Evolutionary conservation across 2,888 invertebrate genomes (phyloP).

Genomic region (Macrosiphum euphorbiae): DNA sequence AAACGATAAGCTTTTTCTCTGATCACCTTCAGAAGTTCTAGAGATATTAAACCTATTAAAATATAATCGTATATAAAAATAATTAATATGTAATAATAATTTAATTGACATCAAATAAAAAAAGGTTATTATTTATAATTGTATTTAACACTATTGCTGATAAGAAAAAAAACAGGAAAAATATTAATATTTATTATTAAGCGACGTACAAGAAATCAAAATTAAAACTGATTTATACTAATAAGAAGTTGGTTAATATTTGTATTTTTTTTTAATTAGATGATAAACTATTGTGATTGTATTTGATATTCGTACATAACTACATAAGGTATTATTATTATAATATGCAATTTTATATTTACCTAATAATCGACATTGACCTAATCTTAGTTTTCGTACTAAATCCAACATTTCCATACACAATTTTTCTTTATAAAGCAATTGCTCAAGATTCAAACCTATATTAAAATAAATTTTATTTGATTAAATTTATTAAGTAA

Average conservation of each 20-base stretch:
- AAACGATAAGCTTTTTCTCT: slow-evolving; percentile 49
- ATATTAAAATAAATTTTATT: slow-evolving; percentile 67
- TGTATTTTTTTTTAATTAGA: not conserved
- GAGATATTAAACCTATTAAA: slow-evolving; percentile 50
- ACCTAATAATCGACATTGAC: slow-evolving; percentile 69
- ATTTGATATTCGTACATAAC: no score
- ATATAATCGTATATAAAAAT: not conserved
- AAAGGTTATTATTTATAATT: not conserved
- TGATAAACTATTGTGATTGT: not conserved
- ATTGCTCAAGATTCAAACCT: slow-evolving; percentile 76
- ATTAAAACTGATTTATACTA: not conserved
- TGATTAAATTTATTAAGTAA: not conserved
- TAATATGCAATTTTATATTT: slow-evolving; percentile 18
- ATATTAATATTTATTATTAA: not conserved
- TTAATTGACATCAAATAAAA: not conserved
- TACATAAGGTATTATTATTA: not conserved
- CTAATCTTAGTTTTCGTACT: slow-evolving; percentile 75
- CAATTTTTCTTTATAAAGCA: slow-evolving; percentile 75
- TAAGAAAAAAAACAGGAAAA: not conserved
- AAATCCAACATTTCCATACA: slow-evolving; percentile 76
- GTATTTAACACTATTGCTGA: not conserved
- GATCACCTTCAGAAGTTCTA: slow-evolving; percentile 45
- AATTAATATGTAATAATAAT: not conserved
- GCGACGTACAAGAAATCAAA: not conserved
- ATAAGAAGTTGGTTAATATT: not conserved